phyloP scores from a whole-genome alignment of 1,140 invertebrate genomes.

The Diabrotica undecimpunctata region DNA sequence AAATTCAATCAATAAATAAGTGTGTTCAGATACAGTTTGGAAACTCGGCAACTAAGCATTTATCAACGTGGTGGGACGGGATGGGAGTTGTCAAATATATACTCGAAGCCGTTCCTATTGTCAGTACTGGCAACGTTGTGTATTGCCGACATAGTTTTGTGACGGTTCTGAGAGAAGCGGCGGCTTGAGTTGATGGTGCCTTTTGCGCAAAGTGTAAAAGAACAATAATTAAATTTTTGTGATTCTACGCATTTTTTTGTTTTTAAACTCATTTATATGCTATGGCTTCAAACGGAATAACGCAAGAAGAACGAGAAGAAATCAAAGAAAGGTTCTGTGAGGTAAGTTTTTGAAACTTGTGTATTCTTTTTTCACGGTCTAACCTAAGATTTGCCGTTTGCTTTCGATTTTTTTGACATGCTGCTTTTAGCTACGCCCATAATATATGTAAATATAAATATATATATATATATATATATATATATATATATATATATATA shows the following conservation, averaged over 20 bases:
- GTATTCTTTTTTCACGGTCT: conserved; percentile 8
- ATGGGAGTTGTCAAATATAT: neutral
- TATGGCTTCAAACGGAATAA: conserved; percentile 36
- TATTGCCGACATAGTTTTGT: no score
- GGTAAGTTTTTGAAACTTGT: conserved; percentile 32
- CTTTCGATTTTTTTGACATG: conserved; percentile 3
- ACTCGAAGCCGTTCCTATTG: neutral
- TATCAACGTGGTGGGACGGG: neutral
- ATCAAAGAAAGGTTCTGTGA: conserved; percentile 44
- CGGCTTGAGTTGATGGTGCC: conserved; percentile 13
- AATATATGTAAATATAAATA: neutral
- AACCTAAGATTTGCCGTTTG: conserved; percentile 6
- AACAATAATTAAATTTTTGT: conserved; percentile 17
- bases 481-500: no score
- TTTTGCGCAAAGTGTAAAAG: conserved; percentile 19
- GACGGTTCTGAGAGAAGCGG: neutral
- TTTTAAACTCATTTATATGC: conserved; percentile 33
- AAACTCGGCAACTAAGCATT: no score
- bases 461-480: no score
- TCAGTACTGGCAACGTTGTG: neutral
- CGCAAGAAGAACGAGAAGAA: conserved; percentile 45
- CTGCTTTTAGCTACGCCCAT: neutral
- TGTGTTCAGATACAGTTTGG: no score
- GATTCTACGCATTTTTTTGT: conserved; percentile 18
- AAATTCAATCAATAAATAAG: no score